Conservation (phyloP, 2,113 vertebrate genomes). For the Dromiciops gliroides region DNA sequence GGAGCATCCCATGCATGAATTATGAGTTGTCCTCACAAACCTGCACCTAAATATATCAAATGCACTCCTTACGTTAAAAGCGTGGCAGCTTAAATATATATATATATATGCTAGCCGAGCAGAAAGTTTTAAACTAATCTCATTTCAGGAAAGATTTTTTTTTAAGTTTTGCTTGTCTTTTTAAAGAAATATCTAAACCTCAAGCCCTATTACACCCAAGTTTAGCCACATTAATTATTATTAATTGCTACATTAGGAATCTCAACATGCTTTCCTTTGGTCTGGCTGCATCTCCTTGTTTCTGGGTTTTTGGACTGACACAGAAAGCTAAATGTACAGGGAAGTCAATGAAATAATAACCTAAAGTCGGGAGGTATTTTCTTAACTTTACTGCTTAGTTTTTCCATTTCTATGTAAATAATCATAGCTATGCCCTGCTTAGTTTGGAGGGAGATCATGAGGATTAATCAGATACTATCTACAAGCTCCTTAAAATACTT, state of each 20-base stretch:
- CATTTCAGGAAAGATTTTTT: not conserved
- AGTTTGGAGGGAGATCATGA: not conserved
- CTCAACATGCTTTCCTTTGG: slow-evolving; percentile 4
- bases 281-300: not conserved
- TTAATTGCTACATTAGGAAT: not conserved
- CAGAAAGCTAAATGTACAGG: not conserved
- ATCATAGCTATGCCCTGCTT: not conserved
- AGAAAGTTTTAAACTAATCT: not conserved
- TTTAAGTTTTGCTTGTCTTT: not conserved
- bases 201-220: not conserved
- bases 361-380: not conserved
- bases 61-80: slow-evolving; percentile 21
- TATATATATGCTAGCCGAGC: not conserved
- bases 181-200: slow-evolving; percentile 20
- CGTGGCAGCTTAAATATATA: not conserved
- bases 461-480: not conserved
- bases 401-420: not conserved
- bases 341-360: not conserved
- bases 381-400: not conserved
- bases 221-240: not conserved
- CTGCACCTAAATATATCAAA: not conserved
- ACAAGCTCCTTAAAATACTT: not conserved
- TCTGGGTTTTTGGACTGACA: not conserved
- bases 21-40: slow-evolving; percentile 26
- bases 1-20: slow-evolving; percentile 29